These are phyloP conservation scores for Puffinus mauretanicus DNA, from an alignment of 2,113 vertebrate species.

Conservation along the genomic window DNA sequence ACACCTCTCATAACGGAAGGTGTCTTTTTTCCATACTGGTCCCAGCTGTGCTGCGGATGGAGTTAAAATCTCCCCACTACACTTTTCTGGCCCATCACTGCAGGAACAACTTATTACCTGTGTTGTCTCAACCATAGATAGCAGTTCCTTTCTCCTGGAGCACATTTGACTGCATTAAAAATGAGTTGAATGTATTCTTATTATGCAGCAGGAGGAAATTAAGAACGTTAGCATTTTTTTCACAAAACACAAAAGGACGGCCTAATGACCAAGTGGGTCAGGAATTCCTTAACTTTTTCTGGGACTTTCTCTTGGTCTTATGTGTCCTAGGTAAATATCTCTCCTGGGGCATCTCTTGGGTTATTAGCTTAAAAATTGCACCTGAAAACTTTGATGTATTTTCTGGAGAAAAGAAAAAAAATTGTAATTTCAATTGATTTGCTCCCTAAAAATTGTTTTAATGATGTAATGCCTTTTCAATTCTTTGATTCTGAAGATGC, in stretches of 20 bases:
- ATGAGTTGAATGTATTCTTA: background rate
- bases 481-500: background rate
- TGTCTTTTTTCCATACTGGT: background rate
- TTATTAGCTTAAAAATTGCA: background rate
- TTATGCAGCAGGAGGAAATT: background rate
- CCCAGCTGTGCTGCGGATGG: background rate
- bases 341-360: background rate
- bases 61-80: background rate
- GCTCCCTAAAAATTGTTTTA: background rate
- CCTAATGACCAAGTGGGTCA: background rate
- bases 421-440: background rate
- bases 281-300: background rate
- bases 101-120: background rate
- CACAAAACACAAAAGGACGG: background rate
- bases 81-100: background rate
- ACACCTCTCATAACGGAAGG: background rate
- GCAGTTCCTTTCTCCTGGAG: background rate
- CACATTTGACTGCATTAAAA: background rate
- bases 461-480: background rate
- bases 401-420: background rate
- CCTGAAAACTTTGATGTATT: background rate
- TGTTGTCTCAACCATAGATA: background rate
- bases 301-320: background rate
- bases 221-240: background rate
- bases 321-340: background rate